These are phyloP conservation scores for Brachypterus glaber DNA, from an alignment of 2,888 invertebrate genomes.

Conservation along the genomic window DNA sequence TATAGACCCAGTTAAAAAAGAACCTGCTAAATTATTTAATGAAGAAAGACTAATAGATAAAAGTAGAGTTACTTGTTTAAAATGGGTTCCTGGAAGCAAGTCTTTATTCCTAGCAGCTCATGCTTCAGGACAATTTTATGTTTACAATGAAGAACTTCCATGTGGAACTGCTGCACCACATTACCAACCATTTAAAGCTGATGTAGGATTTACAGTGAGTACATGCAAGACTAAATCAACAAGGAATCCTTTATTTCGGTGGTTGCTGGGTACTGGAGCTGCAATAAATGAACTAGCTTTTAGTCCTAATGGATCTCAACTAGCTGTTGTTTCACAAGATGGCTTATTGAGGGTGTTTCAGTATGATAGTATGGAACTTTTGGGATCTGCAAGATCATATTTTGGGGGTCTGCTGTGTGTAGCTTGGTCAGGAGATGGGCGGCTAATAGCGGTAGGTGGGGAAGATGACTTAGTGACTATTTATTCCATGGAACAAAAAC, in stretches of 20 bases:
- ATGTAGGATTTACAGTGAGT: conserved; percentile 87
- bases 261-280: conserved; percentile 63
- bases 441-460: conserved; percentile 92
- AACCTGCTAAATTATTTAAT: conserved; percentile 92
- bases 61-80: conserved; percentile 90
- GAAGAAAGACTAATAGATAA: conserved; percentile 96
- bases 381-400: conserved; percentile 90
- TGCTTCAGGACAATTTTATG: conserved; percentile 83
- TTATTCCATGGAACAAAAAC: conserved; percentile 85
- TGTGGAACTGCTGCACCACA: conserved; percentile 86
- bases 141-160: conserved; percentile 92
- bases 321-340: conserved; percentile 91
- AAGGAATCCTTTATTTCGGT: conserved; percentile 88
- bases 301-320: conserved; percentile 84
- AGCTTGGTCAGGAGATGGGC: conserved; percentile 95
- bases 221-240: conserved; percentile 95
- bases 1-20: conserved; percentile 94
- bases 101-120: conserved; percentile 92
- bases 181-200: conserved; percentile 91
- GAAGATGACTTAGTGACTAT: conserved; percentile 98
- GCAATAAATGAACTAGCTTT: conserved; percentile 95
- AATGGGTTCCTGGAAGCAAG: conserved; percentile 93
- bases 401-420: conserved; percentile 97
- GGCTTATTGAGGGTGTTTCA: conserved; percentile 94
- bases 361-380: conserved; percentile 93